Percentiles rank a stretch among this genome's conserved stretches.
These are phyloP conservation scores for Scelioninae gen. 1 DNA, from an alignment of 2,888 invertebrate species.

Conservation along the genomic window DNA sequence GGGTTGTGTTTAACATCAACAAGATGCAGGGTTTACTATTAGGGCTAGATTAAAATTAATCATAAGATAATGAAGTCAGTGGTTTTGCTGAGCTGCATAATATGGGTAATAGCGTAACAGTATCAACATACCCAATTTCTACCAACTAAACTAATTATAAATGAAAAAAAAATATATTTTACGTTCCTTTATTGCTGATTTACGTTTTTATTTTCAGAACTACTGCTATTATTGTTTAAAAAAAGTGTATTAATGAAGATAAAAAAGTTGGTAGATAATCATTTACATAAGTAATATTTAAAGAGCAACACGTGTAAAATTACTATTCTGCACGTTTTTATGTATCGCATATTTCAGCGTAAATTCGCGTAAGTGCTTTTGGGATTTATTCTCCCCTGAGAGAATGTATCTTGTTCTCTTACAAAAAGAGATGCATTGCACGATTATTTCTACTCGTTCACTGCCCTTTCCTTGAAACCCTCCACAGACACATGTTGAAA, in stretches of 20 bases:
- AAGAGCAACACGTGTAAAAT: constrained; percentile 65
- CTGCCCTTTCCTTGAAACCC: constrained; percentile 63
- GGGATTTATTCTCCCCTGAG: constrained; percentile 58
- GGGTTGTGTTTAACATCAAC: constrained; percentile 75
- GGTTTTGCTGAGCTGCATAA: constrained; percentile 57
- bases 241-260: no score
- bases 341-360: constrained; percentile 36
- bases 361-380: constrained; percentile 60
- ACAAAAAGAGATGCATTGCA: constrained; percentile 60
- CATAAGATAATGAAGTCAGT: constrained; percentile 78
- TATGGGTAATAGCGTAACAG: constrained; percentile 54
- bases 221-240: no score
- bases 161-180: no score
- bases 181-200: no score
- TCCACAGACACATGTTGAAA: constrained; percentile 64
- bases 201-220: no score
- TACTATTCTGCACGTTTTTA: constrained; percentile 51
- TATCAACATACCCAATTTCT: constrained; percentile 14
- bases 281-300: neutral
- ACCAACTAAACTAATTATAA: neutral
- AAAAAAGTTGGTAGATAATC: no score
- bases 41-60: constrained; percentile 82
- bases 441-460: constrained; percentile 68
- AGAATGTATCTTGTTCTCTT: constrained; percentile 59
- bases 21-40: constrained; percentile 78